Conservation (phyloP, 2,113 vertebrate genomes). For the Rhinolophus ferrumequinum region DNA sequence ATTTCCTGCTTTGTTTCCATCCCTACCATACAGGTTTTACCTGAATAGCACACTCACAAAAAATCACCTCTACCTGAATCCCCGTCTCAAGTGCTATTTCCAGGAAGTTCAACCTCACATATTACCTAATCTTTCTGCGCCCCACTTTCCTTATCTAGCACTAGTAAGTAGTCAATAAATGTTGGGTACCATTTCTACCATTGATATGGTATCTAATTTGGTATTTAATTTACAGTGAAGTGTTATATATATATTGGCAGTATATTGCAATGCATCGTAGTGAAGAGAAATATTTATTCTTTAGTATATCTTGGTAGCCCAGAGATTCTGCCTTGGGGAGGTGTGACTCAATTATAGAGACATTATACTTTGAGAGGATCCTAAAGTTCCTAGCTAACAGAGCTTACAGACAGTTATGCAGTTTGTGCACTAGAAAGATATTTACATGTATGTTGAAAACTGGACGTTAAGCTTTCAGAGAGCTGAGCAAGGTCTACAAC, state of each 20-base stretch:
- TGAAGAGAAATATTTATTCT: not conserved
- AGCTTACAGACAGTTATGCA: not conserved
- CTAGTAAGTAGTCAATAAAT: not conserved
- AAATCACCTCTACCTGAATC: not conserved
- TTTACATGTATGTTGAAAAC: not conserved
- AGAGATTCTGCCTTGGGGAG: not conserved
- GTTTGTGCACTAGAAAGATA: not conserved
- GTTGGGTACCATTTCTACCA: not conserved
- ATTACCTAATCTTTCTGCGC: not conserved
- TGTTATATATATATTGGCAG: not conserved
- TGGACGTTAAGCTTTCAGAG: not conserved
- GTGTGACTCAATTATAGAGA: not conserved
- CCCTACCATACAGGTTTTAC: not conserved
- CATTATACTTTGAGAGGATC: not conserved
- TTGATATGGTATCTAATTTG: not conserved
- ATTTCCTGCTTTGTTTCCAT: not conserved
- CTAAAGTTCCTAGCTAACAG: not conserved
- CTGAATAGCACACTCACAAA: not conserved
- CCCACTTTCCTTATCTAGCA: not conserved
- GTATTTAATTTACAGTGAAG: not conserved
- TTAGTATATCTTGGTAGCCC: not conserved
- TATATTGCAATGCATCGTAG: not conserved
- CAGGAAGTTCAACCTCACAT: not conserved
- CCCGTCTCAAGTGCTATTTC: not conserved
- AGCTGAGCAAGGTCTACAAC: not conserved